Evolutionary conservation across 2,888 invertebrate genomes (phyloP), one percentile per base, ranked within the genome.

Genomic region (Ornithoptera priamus): DNA sequence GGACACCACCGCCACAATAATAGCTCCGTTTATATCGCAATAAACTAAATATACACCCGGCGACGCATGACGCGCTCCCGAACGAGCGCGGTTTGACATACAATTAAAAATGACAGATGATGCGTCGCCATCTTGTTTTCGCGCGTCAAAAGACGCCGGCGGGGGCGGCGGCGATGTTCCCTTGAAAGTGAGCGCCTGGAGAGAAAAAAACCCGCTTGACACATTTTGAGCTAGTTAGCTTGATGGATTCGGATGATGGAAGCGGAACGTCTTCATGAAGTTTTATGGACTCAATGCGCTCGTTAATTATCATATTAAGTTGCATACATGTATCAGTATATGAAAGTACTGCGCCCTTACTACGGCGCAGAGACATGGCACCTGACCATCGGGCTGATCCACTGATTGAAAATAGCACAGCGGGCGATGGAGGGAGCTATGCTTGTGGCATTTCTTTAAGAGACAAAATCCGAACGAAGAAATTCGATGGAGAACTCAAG

Each of bases 51-150:
- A 90, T 89, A 89, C 82, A 83, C 80, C 85, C 87, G 83, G 83
- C 81, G 82, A 82, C 83, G 87, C 89, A 85, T 84, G 79, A 82
- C 85, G 80, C 79, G 77, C 75, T 75, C 78, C 74, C 75, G 72
- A 71, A 72, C 72, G 73, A 58, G 73, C 75, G 75, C 80, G 83
- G 81, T 87, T 87, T 89, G 91, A 91, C 91, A 90, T 83, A 85
- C 90, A 91, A 91, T 91, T 91, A 91, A 90, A 91, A 91, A 90
- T 91, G 91, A 91, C 90, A 89, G 90, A 91, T 91, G 90, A 88
- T 80, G 76, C 67, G 77, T 66, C 83, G 89, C 90, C 90, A 90
- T 88, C 81, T 90, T 89, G 87, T 73, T 78, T 74, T 68, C 71
- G 72, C 76, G 80, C 78, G 80, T 87, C 87, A 88, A 90, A 88